A percentile compares a stretch with the other conserved stretches of the same genome.
These are phyloP conservation scores for Myotis davidii DNA, from an alignment of 2,113 vertebrate species.

Conservation along the genomic window DNA sequence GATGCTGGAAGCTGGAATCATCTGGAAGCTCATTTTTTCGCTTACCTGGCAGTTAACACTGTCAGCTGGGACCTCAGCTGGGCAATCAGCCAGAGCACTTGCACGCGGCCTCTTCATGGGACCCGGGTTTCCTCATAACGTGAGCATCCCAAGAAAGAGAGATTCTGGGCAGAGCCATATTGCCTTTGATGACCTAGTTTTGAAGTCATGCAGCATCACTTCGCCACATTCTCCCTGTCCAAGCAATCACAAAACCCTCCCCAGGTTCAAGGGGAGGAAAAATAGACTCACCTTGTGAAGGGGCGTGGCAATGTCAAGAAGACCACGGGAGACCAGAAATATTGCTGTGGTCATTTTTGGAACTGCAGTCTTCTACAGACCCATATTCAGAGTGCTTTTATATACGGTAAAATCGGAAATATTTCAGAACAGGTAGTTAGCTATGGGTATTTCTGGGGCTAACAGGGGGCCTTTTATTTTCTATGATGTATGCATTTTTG, in stretches of 20 bases:
- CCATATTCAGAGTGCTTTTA: neutral
- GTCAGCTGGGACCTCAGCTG: neutral
- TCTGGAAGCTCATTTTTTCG: neutral
- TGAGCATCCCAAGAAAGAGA: neutral
- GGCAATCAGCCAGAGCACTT: neutral
- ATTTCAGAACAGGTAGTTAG: neutral
- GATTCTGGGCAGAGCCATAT: neutral
- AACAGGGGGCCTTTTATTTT: neutral
- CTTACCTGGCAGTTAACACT: neutral
- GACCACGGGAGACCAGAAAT: neutral
- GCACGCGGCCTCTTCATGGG: neutral
- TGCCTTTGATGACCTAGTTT: neutral
- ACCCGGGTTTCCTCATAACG: neutral
- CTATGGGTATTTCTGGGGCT: neutral
- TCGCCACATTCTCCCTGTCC: neutral
- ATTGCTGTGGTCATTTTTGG: neutral
- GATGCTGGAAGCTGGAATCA: neutral
- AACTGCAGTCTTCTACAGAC: neutral
- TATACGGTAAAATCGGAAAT: neutral
- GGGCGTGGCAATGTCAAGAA: neutral
- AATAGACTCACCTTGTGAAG: neutral
- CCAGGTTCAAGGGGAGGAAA: neutral
- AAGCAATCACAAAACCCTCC: neutral
- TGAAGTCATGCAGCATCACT: neutral
- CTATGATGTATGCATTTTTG: neutral